A percentile compares a stretch with the other conserved stretches of the same genome.
These are phyloP conservation scores for Urechis unicinctus DNA, from an alignment of 2,888 invertebrate genomes.

Conservation along the genomic window DNA sequence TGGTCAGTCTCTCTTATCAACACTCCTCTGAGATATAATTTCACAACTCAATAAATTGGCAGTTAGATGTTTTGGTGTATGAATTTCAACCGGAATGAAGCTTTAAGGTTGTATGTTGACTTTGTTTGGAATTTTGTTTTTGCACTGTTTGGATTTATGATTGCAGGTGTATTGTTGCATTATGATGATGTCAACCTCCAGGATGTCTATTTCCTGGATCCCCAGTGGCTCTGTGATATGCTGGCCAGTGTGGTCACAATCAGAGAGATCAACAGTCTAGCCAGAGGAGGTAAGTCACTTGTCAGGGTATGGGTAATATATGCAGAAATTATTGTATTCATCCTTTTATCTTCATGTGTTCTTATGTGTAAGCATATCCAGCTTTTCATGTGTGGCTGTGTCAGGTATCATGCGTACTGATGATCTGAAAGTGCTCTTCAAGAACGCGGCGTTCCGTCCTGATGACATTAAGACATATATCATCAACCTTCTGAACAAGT, in stretches of 20 bases:
- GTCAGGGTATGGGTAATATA: background rate
- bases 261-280: constrained; percentile 93
- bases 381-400: constrained; percentile 4
- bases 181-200: constrained; percentile 44
- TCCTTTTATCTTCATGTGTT: background rate
- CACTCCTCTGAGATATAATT: too few species aligned
- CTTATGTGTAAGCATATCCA: background rate
- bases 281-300: constrained; percentile 63
- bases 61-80: background rate
- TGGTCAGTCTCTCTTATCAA: constrained; percentile 55
- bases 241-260: constrained; percentile 94
- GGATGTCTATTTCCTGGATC: constrained; percentile 92
- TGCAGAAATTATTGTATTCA: background rate
- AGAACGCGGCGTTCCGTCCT: constrained; percentile 65
- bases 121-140: too few species aligned
- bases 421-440: constrained; percentile 85
- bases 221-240: constrained; percentile 98
- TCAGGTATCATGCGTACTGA: constrained; percentile 84
- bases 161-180: constrained; percentile 72
- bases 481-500: constrained; percentile 86
- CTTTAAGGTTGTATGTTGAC: too few species aligned
- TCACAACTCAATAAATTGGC: background rate
- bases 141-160: too few species aligned
- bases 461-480: constrained; percentile 70
- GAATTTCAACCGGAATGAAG: too few species aligned